Base-by-base conservation (phyloP, 2,888 invertebrate genomes). In the Drosophila buzzatii region DNA sequence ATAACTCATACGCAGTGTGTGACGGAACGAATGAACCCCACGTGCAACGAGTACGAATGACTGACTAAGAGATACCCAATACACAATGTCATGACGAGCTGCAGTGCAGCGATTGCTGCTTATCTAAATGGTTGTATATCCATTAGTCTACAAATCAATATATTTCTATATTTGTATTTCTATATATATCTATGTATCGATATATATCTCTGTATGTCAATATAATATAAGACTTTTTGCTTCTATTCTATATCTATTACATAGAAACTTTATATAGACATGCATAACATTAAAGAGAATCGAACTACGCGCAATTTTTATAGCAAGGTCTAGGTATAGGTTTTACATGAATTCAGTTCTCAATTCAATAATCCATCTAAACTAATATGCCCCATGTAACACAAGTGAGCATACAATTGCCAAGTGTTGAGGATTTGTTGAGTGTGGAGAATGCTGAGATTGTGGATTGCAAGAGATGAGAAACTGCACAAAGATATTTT, bases 1-100 rank as follows among this genome's bases (percentile, higher is more conserved):
- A 85, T 85, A 85, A 71, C 87, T 87, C 85, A 85, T 85, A 85
- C 85, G 85, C 85, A 85, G 72, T 65, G 85, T 85, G 85, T 81
- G 87, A 87, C 87, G 82, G 64, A 8, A 41, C 63, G 37, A 57
- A n/a, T 23, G 39, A 41, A 27, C 23, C 37, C 8, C 9, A 16
- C 2, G 35, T 9, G 20, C 18, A n/a, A 9, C 1, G 0, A 3
- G 53, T n/a, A 27, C 1, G 10, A 4, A 2, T 35, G 33, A 0
- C 14, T 7, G 33, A 14, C 51, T 20, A 14, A 14, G 2, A 51
- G 18, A 51, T 51, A 51, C 51, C 33, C 33, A 12, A 12, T 14
- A 8, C 0, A 5, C 10, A 2, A n/a, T n/a, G n/a, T 10, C 7
- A 7, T 45, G 20, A 1, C 1, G 20, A 20, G 2, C 41, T 41